Evolutionary conservation across 2,888 invertebrate species (phyloP), one percentile per base, ranked within the genome.

Genomic region (Melolontha melolontha): DNA sequence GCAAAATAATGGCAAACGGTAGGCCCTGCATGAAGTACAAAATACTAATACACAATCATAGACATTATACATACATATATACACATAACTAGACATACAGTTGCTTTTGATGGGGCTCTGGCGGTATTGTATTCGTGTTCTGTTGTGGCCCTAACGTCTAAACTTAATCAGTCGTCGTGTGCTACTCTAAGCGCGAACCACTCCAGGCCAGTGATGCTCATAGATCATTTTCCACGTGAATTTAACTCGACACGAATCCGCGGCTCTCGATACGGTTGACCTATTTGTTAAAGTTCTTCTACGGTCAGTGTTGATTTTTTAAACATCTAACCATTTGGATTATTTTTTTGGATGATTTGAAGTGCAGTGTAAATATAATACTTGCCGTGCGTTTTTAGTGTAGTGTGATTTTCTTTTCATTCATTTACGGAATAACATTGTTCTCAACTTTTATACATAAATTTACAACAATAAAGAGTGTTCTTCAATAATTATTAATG

Each of bases 171-270:
- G 67, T 67, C 67, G 63, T 52, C 67, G 67, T 67, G 51, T 54
- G 67, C 63, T 54, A 54, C 67, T 67, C 67, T 67, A 67, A 67
- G 67, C 67, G 67, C 64, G 63, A 67, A 67, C 63, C 55, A 52
- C 67, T 67, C 67, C 54, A 63, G 59, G 63, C 62, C 54, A 64
- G 52, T 67, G 42, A 44, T 63, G 52, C 50, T 62, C 67, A 66
- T 50, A 67, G 63, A 67, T 62, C 54, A 67, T 64, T 63, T 64
- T 63, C 63, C 67, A 67, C 67, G 67, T 67, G 67, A 62, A 39
- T 57, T 50, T 49, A 42, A 55, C 65, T 47, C 40, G 52, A 54
- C 51, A 62, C 62, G 54, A 51, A 44, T 16, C 62, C 17, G 42
- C 29, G 34, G 40, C 52, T 42, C 55, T 34, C 22, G 51, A 44